Conservation (phyloP, 2,888 invertebrate species). For the Listrodromus nycthemerus region DNA sequence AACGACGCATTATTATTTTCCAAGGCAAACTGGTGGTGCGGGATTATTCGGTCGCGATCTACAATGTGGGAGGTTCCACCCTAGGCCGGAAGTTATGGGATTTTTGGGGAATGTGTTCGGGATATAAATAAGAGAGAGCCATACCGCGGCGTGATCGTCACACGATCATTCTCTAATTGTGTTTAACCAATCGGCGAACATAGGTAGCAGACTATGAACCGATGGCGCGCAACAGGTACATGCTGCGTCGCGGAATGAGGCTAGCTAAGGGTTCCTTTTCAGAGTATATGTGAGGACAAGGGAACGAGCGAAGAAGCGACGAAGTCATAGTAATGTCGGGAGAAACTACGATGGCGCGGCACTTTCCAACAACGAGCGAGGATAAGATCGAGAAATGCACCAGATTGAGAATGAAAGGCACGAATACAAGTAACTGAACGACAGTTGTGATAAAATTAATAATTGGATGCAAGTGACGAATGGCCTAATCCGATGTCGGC, state of each 20-base stretch:
- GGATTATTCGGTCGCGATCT: too few relatives aligned
- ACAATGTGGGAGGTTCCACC: too few relatives aligned
- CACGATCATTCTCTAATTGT: slow-evolving; percentile 38
- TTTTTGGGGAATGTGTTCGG: background rate
- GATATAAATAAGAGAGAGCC: slow-evolving; percentile 5
- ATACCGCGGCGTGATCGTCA: slow-evolving; percentile 15
- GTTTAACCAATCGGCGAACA: slow-evolving; percentile 37
- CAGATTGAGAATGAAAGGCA: background rate
- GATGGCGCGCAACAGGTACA: slow-evolving; percentile 58
- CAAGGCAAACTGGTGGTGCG: too few relatives aligned
- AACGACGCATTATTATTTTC: too few relatives aligned
- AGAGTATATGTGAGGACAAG: slow-evolving; percentile 11
- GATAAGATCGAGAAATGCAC: background rate
- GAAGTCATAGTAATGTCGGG: background rate
- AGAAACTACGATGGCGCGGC: background rate
- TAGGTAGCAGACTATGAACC: slow-evolving; percentile 25
- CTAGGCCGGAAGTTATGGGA: too few relatives aligned
- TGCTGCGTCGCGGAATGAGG: slow-evolving; percentile 48
- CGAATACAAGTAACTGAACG: background rate
- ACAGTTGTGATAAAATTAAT: background rate
- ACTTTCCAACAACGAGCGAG: background rate
- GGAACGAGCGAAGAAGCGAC: slow-evolving; percentile 21
- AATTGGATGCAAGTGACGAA: too few relatives aligned
- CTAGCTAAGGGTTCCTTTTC: slow-evolving; percentile 26
- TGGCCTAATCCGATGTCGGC: too few relatives aligned